These are phyloP conservation scores for Dinoponera quadriceps DNA, from an alignment of 1,140 invertebrate genomes.

Conservation along the genomic window DNA sequence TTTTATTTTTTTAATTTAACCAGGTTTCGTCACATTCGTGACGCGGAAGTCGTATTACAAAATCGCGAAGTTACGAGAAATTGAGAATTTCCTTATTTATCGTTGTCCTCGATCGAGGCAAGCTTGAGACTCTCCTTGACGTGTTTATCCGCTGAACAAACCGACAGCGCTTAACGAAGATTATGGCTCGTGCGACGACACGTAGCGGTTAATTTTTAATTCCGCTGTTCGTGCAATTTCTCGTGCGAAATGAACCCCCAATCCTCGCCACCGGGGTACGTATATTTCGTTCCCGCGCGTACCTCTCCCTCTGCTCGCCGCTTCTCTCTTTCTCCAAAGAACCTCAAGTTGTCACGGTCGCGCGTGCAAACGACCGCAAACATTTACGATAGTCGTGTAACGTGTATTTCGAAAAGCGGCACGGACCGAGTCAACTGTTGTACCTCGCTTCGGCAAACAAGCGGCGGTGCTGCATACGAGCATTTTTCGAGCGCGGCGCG, in stretches of 20 bases:
- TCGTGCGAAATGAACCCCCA: not conserved
- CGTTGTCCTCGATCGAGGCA: not conserved
- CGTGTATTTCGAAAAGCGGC: constrained; percentile 24
- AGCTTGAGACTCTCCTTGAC: constrained; percentile 2
- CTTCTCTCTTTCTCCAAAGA: not conserved
- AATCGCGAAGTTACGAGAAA: constrained; percentile 2
- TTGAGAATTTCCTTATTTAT: constrained; percentile 45
- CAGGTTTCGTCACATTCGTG: not conserved
- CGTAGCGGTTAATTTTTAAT: not conserved
- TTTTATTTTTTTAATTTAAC: not conserved
- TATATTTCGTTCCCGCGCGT: not conserved
- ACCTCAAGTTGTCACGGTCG: constrained; percentile 16
- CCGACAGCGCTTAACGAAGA: constrained; percentile 31
- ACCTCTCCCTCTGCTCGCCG: not conserved
- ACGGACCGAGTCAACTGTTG: constrained; percentile 27
- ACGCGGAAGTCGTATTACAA: constrained; percentile 46
- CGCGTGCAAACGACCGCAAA: constrained; percentile 10
- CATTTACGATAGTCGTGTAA: not conserved
- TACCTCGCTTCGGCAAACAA: constrained; percentile 17
- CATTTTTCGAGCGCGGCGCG: not conserved
- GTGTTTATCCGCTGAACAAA: constrained; percentile 38
- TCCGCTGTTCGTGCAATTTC: not conserved
- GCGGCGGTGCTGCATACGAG: not conserved
- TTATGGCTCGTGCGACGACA: not conserved
- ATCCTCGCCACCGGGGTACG: not conserved